Conservation (phyloP, 2,797 vertebrate species). For the Poeciliopsis gracilis region DNA sequence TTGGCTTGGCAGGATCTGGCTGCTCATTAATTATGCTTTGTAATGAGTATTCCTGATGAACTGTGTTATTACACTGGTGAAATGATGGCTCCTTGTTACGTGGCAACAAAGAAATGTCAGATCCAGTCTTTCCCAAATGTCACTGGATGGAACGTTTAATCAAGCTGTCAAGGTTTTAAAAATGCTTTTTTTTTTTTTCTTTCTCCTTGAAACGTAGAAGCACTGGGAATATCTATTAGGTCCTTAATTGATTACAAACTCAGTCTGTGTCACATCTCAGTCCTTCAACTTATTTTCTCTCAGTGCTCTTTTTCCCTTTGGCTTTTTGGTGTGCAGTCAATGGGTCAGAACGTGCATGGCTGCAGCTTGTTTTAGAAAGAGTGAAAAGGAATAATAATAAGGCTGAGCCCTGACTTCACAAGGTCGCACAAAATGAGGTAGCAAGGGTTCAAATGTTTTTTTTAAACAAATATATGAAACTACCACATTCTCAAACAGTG, state of each 20-base stretch:
- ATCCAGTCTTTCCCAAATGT: slow-evolving; percentile 45
- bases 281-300: slow-evolving; percentile 35
- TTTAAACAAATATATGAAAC: slow-evolving; percentile 12
- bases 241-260: slow-evolving; percentile 70
- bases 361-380: slow-evolving; percentile 31
- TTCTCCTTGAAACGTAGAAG: slow-evolving; percentile 59
- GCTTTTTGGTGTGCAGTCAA: slow-evolving; percentile 35
- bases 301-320: slow-evolving; percentile 13
- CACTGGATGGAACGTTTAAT: slow-evolving; percentile 58
- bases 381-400: slow-evolving; percentile 58
- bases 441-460: not conserved
- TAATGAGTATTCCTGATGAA: slow-evolving; percentile 75
- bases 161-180: slow-evolving; percentile 53
- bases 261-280: slow-evolving; percentile 64
- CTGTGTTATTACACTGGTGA: slow-evolving; percentile 72
- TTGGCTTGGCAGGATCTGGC: slow-evolving; percentile 71
- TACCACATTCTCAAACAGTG: not conserved
- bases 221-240: slow-evolving; percentile 66
- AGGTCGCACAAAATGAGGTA: slow-evolving; percentile 24
- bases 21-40: slow-evolving; percentile 79
- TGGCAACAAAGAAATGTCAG: slow-evolving; percentile 56
- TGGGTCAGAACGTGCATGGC: slow-evolving; percentile 36
- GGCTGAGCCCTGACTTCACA: slow-evolving; percentile 33
- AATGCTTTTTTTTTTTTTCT: slow-evolving; percentile 44
- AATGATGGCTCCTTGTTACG: slow-evolving; percentile 73